Evolutionary conservation across 2,888 invertebrate genomes (phyloP), one percentile per base, ranked within the genome.

Genomic region (Loripinus fragilis): DNA sequence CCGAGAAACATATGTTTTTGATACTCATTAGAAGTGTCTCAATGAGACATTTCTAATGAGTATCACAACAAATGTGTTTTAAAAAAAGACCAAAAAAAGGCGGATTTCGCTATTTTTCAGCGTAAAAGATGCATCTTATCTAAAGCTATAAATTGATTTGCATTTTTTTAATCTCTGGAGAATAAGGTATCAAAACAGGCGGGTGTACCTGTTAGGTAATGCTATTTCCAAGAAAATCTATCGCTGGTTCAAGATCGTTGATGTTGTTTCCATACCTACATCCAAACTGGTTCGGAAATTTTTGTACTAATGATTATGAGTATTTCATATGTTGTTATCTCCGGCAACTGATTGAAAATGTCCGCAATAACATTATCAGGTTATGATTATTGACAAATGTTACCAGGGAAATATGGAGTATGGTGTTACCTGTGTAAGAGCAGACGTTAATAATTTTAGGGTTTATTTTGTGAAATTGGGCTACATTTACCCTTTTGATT

Each of bases 331-430:
- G 60, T 60, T 60, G 33, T 60, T 33, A 60, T 60, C 60, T 60
- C 33, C 60, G 33, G 33, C 60, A 60, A 33, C 60, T 60, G 60
- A 60, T 60, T 60, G 60, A 60, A 60, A 23, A 60, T 60, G 60
- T 60, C 60, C 60, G 33, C 60, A 60, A 33, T 30, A 33, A 60
- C 60, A 60, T 60, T 33, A n/a, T n/a, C n/a, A n/a, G n/a, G n/a
- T n/a, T n/a, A 60, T 30, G 60, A 33, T 60, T 60, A 60, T 60
- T 60, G 60, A 60, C 60, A 60, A 60, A 60, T 33, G 33, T 60
- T 60, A 60, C 60, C 10, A 33, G 60, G 5, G 33, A 33, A 30
- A 60, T 60, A 60, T 60, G 23, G 60, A 60, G 60, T 33, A 20
- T 60, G 33, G 5, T 60, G 60, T 60, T 60, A 60, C 60, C 60